Conservation (phyloP, 2,113 vertebrate genomes). For the Entomyzon cyanotis region DNA sequence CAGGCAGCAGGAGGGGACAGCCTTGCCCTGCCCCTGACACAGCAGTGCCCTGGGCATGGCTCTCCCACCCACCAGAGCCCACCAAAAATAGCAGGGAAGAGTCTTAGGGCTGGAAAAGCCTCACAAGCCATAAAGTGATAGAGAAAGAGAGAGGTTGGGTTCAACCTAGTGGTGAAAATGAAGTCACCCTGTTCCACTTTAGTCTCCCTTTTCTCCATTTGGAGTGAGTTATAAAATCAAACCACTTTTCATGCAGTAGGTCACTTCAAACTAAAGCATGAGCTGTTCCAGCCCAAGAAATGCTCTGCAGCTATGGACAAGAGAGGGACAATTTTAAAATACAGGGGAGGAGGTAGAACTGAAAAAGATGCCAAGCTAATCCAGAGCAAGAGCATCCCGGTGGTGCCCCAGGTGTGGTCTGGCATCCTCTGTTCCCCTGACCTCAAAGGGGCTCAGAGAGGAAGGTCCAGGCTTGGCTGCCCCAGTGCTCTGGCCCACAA, state of each 20-base stretch:
- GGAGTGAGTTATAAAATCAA: neutral
- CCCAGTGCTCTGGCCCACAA: fast-evolving
- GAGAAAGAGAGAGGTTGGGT: neutral
- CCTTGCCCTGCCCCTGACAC: neutral
- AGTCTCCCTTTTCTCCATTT: neutral
- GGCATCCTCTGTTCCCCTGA: neutral
- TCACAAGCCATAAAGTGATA: neutral
- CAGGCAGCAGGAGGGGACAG: neutral
- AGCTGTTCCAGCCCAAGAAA: neutral
- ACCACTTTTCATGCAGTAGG: neutral
- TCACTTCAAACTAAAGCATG: neutral
- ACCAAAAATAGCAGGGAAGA: neutral
- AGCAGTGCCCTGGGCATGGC: neutral
- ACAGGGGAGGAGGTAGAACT: neutral
- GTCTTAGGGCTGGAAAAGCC: neutral
- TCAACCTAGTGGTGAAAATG: neutral
- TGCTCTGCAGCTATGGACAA: neutral
- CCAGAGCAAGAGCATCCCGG: neutral
- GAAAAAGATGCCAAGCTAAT: neutral
- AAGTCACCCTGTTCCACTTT: neutral
- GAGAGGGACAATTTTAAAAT: neutral
- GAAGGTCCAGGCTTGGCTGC: neutral
- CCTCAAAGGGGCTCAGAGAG: neutral
- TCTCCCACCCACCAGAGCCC: neutral
- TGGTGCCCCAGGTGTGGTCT: neutral